Evolutionary conservation across 2,113 vertebrate genomes (phyloP), one percentile per base, ranked within the genome.

Genomic region (Psittacula cyanocephala): DNA sequence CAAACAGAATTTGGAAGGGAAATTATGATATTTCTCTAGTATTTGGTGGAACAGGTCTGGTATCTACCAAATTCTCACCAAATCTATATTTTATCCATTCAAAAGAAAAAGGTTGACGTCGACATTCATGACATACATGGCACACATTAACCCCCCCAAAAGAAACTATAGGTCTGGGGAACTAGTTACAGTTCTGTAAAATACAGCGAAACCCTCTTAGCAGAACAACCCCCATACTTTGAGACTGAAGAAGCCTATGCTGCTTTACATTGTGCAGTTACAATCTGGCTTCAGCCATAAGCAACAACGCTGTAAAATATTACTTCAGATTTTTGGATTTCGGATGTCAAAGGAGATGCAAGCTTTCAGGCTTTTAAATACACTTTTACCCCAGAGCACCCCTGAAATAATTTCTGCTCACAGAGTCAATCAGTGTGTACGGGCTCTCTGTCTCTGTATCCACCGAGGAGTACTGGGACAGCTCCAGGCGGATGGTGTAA

Each of bases 351-450:
- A 55, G 16, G 5, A 86, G 5, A 76, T 15, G 17, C 13, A 67
- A 29, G 52, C 28, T 81, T 88, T 43, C 28, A 65, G 74, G 23
- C 11, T 88, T 88, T 69, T n/a, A 94, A 89, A 64, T 23, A 52
- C 6, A 14, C 11, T 52, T 39, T 50, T 39, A 44, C 19, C 28
- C 41, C 65, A 69, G 52, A 71, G 28, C 43, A 88, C 3, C 35
- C 24, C 15, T 10, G 11, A 88, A 62, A 15, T 23, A 64, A 39
- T 71, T 77, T 57, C n/a, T 90, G 97, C 98, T 98, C 95, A 99
- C 99, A 18, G 99, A 99, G 93, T 99, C 99, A 20, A 99, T 99
- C 29, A 99, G 98, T 0, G 98, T 99, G 96, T 99, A 99, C 0
- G 99, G 99, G 50, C 97, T 99, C 93, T 99, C 99, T 64, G 98